phyloP scores from a whole-genome alignment of 2,113 vertebrate species.

The Oplegnathus fasciatus region DNA sequence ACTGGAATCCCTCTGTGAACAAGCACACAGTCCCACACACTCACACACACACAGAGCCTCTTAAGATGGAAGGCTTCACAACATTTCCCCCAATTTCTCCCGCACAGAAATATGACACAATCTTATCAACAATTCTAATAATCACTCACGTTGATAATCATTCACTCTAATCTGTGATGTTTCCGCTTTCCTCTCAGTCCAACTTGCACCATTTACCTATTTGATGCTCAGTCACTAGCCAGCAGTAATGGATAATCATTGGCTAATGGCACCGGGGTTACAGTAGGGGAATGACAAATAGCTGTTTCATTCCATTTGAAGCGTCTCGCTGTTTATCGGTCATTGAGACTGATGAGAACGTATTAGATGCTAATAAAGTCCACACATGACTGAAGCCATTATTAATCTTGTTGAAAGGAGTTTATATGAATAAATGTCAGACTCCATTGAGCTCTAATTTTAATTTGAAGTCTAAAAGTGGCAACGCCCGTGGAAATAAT shows the following conservation, averaged over 20 bases:
- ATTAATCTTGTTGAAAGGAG: constrained; percentile 76
- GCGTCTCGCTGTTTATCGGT: constrained; percentile 75
- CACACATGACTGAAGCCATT: constrained; percentile 77
- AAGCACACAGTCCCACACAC: background rate
- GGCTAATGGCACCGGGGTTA: constrained; percentile 68
- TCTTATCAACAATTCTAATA: constrained; percentile 56
- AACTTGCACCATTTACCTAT: constrained; percentile 66
- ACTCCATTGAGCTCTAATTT: constrained; percentile 62
- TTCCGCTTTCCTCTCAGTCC: constrained; percentile 33
- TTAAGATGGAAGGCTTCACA: constrained; percentile 21
- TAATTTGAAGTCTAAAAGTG: constrained; percentile 47
- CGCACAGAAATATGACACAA: constrained; percentile 46
- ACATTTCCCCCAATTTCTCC: constrained; percentile 39
- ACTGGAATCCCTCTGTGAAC: background rate
- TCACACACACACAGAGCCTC: constrained; percentile 16
- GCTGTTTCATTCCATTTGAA: constrained; percentile 69
- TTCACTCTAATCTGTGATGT: constrained; percentile 59
- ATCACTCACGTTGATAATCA: constrained; percentile 61
- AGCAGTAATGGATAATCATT: constrained; percentile 78
- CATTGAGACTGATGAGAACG: constrained; percentile 78
- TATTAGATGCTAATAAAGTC: constrained; percentile 79
- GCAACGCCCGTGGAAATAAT: constrained; percentile 30
- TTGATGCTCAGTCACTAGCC: constrained; percentile 62
- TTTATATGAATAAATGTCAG: constrained; percentile 69
- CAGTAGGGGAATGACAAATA: constrained; percentile 80